Evolutionary conservation across 2,888 invertebrate genomes (phyloP), one percentile per base, ranked within the genome.

Genomic region (Psylliodes chrysocephalus): DNA sequence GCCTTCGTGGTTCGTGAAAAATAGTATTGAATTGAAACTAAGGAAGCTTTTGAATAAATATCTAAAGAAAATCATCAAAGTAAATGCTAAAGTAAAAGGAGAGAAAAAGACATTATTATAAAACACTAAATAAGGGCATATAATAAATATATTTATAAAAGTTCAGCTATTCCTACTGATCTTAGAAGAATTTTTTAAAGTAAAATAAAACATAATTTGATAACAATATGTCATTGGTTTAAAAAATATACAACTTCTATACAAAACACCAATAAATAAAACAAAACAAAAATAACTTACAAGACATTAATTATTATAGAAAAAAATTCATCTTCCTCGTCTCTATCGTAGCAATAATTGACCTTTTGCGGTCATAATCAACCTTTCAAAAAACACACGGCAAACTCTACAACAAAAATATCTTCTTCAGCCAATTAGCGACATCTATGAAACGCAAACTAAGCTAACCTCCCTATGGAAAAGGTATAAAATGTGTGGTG

Each of bases 401-500:
- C 38, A 60, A 40, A 67, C 55, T 56, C 56, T 54, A 64, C 57
- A 52, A 59, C 49, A 64, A 78, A 49, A 25, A 49, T 49, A 17
- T 49, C 49, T 15, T 42, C 49, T 49, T 49, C 49, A 49, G 49
- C 49, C 52, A 59, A 49, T 49, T 75, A 76, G 76, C 75, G 64
- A 73, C 71, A 74, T 71, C 72, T 72, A 76, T 63, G 68, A 64
- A 72, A 70, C 62, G 61, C 51, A 38, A 33, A 61, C 64, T 64
- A 67, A 66, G 52, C 73, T 77, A 78, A 79, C 77, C 77, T 77
- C 80, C 80, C 79, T 76, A 81, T 84, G 85, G 85, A 84, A 85
- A 85, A 85, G 85, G 85, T 85, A 85, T 85, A 85, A 85, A 85
- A 85, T 84, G 80, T 72, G 72, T 76, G 79, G 81, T 81, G 80